A percentile compares a stretch with the other conserved stretches of the same genome.
Evolutionary conservation across 2,113 vertebrate genomes (phyloP).

Genomic region (Oreochromis spilurus): DNA sequence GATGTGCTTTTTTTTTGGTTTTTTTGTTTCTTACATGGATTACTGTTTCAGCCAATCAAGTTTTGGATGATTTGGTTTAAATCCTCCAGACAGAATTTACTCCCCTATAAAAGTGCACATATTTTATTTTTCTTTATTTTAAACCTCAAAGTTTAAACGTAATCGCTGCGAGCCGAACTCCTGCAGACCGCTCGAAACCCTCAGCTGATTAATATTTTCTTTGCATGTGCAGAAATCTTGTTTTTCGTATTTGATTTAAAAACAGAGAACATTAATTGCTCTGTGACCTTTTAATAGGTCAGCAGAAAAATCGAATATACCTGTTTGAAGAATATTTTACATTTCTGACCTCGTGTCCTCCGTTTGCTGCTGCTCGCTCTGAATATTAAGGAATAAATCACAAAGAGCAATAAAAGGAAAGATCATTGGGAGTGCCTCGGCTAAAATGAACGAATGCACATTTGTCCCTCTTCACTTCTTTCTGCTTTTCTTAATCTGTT

Average conservation of each 20-base stretch:
- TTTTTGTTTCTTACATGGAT: background rate
- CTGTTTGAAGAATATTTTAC: background rate
- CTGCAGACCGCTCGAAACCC: rapidly evolving
- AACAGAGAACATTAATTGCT: background rate
- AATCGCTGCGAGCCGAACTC: background rate
- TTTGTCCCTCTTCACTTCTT: background rate
- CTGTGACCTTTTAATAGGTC: background rate
- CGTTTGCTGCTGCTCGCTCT: background rate
- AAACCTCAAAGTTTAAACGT: background rate
- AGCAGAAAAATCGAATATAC: background rate
- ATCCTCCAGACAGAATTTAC: background rate
- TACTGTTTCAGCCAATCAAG: background rate
- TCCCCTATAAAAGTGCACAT: background rate
- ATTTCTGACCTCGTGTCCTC: background rate
- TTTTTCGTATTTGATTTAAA: background rate
- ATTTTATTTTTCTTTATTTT: background rate
- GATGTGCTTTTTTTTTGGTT: background rate
- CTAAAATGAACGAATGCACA: background rate
- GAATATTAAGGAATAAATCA: background rate
- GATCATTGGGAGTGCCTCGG: background rate
- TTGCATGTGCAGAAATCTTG: background rate
- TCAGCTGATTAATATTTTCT: background rate
- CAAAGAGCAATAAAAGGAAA: background rate
- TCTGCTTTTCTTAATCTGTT: background rate
- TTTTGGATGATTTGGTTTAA: background rate